Base-by-base conservation (phyloP, 2,888 invertebrate genomes). In the Ornithoptera alexandrae region DNA sequence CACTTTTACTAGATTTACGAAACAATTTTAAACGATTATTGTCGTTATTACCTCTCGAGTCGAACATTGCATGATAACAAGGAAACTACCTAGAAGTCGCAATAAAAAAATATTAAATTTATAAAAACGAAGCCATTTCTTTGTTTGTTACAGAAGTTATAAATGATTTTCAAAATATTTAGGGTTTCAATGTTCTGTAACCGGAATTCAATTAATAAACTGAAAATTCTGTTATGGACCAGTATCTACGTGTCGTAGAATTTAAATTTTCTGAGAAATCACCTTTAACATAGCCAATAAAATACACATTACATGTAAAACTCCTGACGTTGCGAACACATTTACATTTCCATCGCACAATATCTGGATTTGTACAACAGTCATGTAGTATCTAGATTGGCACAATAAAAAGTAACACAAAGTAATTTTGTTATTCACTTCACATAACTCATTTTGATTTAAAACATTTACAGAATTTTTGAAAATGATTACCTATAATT, bases 1-100 rank as follows among this genome's bases (percentile, higher is more conserved):
- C 81, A 89, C 90, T 90, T 89, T 92, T 91, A 90, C 90, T 87
- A 80, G 81, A 80, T 90, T 92, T 90, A 82, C 90, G 88, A 90
- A 90, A 91, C 85, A 75, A 53, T 79, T 87, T 82, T 80, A 84
- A 85, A 81, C 80, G 80, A 82, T 80, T 85, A 81, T 77, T 81
- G 77, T 79, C 79, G 83, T 81, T 81, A 82, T 84, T 84, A 81
- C 81, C 78, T 81, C 79, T 76, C 74, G 74, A 79, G 76, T 76
- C 75, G 76, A 82, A 78, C 79, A 78, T 89, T 89, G 88, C 88
- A 83, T 84, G 86, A 83, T 86, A 81, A 84, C 81, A 70, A 86
- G 83, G 81, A 88, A 88, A 86, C 85, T 80, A 24, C 57, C 66
- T 53, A 58, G 46, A 58, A 50, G 8, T 30, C 36, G 77, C 79